phyloP scores from a whole-genome alignment of 2,113 vertebrate species.

The Carlito syrichta region DNA sequence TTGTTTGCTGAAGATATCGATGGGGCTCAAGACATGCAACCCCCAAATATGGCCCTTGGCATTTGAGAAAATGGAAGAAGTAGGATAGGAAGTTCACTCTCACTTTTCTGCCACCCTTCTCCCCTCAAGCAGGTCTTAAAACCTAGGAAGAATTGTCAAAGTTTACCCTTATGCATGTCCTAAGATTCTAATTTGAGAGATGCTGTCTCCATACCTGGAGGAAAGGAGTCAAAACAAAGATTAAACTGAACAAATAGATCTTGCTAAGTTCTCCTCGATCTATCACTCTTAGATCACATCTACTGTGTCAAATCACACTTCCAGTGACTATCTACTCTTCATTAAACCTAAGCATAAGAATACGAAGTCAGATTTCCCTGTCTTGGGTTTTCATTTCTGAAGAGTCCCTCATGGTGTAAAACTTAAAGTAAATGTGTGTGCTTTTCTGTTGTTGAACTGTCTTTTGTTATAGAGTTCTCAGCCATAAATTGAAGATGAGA shows the following conservation, averaged over 20 bases:
- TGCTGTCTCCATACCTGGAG: background rate
- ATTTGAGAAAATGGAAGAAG: background rate
- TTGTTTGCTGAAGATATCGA: background rate
- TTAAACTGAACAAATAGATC: background rate
- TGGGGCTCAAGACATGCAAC: too few relatives aligned
- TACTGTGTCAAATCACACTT: too few relatives aligned
- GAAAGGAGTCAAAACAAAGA: background rate
- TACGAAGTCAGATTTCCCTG: too few relatives aligned
- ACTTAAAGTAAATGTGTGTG: background rate
- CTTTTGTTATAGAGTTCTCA: background rate
- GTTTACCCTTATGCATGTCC: background rate
- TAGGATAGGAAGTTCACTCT: background rate
- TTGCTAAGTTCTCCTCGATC: background rate
- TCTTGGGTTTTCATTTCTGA: background rate
- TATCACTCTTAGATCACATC: background rate
- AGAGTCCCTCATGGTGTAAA: background rate
- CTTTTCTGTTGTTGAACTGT: background rate
- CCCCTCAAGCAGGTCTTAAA: background rate
- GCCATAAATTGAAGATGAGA: background rate
- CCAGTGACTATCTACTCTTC: background rate
- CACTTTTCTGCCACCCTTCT: fast-evolving
- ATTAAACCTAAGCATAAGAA: background rate
- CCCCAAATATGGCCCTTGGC: too few relatives aligned
- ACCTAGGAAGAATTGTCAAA: too few relatives aligned
- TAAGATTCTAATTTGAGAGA: background rate